Percentiles rank a stretch among this genome's conserved stretches.
phyloP scores from a whole-genome alignment of 1,140 invertebrate species.

The Eupristina koningsbergeri region DNA sequence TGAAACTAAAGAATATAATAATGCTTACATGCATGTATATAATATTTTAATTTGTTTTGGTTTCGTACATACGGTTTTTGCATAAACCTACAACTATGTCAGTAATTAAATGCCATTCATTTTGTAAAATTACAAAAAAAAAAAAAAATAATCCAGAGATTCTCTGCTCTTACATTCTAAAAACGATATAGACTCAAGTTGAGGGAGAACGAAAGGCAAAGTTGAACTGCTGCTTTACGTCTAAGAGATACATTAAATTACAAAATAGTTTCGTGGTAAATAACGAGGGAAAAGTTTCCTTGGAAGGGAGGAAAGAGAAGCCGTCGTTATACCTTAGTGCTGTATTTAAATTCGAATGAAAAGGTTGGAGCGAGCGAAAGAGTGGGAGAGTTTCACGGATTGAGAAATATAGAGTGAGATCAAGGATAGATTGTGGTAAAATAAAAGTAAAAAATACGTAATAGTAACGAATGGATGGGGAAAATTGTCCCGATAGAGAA shows the following conservation, averaged over 20 bases:
- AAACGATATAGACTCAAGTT: not conserved
- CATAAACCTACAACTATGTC: too few species aligned
- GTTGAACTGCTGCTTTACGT: not conserved
- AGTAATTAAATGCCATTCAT: slow-evolving; percentile 51
- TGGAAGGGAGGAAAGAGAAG: slow-evolving; percentile 50
- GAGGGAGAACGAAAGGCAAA: not conserved
- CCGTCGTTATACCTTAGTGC: slow-evolving; percentile 37
- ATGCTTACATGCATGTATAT: too few species aligned
- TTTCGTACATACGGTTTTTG: too few species aligned
- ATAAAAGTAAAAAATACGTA: slow-evolving; percentile 27
- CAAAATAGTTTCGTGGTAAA: slow-evolving; percentile 64
- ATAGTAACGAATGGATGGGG: slow-evolving; percentile 9
- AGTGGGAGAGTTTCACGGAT: too few species aligned
- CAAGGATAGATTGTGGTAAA: slow-evolving; percentile 36
- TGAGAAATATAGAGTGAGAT: not conserved
- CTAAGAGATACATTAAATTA: slow-evolving; percentile 58
- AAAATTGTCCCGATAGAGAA: not conserved
- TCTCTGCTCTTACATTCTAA: not conserved
- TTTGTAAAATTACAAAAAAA: not conserved
- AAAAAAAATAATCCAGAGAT: not conserved
- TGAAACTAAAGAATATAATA: too few species aligned
- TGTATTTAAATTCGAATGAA: slow-evolving; percentile 20
- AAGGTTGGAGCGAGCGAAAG: not conserved
- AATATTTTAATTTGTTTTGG: too few species aligned
- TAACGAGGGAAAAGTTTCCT: slow-evolving; percentile 59